A percentile compares a stretch with the other conserved stretches of the same genome.
Evolutionary conservation across 2,888 invertebrate species (phyloP).

Genomic region (Brachyptera risi): DNA sequence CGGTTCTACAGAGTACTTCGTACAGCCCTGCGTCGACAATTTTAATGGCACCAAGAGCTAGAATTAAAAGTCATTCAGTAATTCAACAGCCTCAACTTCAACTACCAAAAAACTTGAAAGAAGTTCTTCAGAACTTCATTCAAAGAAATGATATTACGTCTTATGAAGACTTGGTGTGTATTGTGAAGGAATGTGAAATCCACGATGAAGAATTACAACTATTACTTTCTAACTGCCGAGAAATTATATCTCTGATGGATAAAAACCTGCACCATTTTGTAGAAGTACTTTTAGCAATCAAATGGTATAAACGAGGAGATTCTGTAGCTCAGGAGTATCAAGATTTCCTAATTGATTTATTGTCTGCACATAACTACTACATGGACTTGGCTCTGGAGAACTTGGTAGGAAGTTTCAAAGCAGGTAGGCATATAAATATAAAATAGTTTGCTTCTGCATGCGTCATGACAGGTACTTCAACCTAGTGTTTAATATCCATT

Average conservation of each 20-base stretch:
- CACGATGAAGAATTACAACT: slow-evolving; percentile 53
- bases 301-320: slow-evolving; percentile 52
- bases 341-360: slow-evolving; percentile 60
- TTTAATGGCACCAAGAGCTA: too few relatives aligned
- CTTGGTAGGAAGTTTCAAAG: slow-evolving; percentile 57
- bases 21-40: too few relatives aligned
- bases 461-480: too few relatives aligned
- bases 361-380: slow-evolving; percentile 65
- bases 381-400: slow-evolving; percentile 56
- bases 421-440: slow-evolving; percentile 46
- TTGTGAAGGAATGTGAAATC: slow-evolving; percentile 49
- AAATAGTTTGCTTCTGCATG: too few relatives aligned
- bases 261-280: slow-evolving; percentile 55
- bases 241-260: slow-evolving; percentile 56
- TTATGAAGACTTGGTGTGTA: slow-evolving; percentile 51
- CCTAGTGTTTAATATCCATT: too few relatives aligned
- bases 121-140: slow-evolving; percentile 47
- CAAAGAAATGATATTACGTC: slow-evolving; percentile 44
- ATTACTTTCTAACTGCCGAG: slow-evolving; percentile 53
- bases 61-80: too few relatives aligned
- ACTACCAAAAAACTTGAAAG: slow-evolving; percentile 43
- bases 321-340: slow-evolving; percentile 55
- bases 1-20: too few relatives aligned
- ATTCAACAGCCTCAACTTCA: too few relatives aligned
- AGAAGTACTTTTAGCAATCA: slow-evolving; percentile 54